Evolutionary conservation across 1,140 invertebrate genomes (phyloP).

Genomic region (Neodiprion fabricii): DNA sequence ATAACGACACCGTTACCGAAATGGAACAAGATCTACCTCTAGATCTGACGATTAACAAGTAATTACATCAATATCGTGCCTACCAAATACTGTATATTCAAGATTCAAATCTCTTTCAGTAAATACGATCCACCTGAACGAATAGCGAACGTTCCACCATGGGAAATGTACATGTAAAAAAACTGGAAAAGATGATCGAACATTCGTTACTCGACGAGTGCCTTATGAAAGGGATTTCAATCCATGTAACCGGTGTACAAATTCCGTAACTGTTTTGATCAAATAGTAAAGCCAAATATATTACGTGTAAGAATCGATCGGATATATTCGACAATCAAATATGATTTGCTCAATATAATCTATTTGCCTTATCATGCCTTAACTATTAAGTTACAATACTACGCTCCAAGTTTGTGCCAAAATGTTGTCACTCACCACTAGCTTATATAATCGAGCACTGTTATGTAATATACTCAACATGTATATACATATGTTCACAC

Average conservation of each 20-base stretch:
- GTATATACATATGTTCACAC: constrained; percentile 40
- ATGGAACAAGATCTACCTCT: constrained; percentile 59
- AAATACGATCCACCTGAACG: not conserved
- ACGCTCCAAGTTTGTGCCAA: not conserved
- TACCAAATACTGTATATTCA: not conserved
- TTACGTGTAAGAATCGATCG: constrained; percentile 26
- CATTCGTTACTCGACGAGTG: not conserved
- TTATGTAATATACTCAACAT: constrained; percentile 20
- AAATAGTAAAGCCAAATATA: constrained; percentile 48
- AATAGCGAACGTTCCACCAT: not conserved
- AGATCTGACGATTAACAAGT: constrained; percentile 57
- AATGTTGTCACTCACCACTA: not conserved
- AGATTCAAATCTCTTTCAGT: not conserved
- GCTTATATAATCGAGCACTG: too few relatives aligned
- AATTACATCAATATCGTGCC: constrained; percentile 27
- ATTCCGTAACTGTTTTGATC: constrained; percentile 24
- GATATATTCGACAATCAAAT: constrained; percentile 15
- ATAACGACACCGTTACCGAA: constrained; percentile 41
- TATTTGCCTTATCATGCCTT: constrained; percentile 1
- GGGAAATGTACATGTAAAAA: not conserved
- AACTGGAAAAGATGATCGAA: not conserved
- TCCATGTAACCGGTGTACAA: not conserved
- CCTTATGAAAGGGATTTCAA: constrained; percentile 14
- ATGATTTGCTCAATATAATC: constrained; percentile 30
- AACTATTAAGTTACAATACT: too few relatives aligned